These are phyloP conservation scores for Pachymerium ferrugineum DNA, from an alignment of 2,888 invertebrate species.

Conservation along the genomic window DNA sequence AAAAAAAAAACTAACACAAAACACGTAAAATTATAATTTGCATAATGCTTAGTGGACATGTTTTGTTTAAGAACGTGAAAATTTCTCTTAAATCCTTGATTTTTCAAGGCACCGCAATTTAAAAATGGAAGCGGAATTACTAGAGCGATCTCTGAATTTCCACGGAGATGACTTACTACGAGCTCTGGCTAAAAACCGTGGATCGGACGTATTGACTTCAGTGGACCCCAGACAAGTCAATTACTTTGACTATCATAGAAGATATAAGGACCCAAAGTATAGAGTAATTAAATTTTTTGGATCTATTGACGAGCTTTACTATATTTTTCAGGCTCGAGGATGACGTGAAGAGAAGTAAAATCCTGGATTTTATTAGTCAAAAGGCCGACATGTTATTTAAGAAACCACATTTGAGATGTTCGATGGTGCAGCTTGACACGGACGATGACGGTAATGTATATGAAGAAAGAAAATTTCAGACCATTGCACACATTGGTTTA, in stretches of 20 bases:
- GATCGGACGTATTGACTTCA: neutral
- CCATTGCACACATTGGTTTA: neutral
- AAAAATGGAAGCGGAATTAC: constrained; percentile 20
- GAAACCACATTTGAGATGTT: neutral
- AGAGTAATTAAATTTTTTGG: neutral
- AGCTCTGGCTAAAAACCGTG: neutral
- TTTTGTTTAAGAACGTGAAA: no score
- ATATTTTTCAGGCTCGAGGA: neutral
- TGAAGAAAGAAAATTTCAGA: constrained; percentile 9
- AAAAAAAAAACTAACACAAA: no score
- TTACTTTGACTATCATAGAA: constrained; percentile 13
- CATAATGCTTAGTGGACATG: no score
- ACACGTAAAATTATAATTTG: no score
- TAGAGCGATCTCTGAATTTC: constrained; percentile 8
- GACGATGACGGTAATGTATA: constrained; percentile 22
- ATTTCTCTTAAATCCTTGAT: no score
- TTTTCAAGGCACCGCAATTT: no score
- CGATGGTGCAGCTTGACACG: neutral
- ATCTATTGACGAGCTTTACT: neutral
- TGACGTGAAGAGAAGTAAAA: neutral
- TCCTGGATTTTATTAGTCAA: neutral
- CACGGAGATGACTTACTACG: constrained; percentile 17
- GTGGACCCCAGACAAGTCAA: constrained; percentile 5
- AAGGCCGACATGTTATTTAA: constrained; percentile 1
- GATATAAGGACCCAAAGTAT: constrained; percentile 1